Percentiles rank a stretch among this genome's conserved stretches.
Conservation (phyloP, 2,113 vertebrate species). For the Myotis lucifugus region DNA sequence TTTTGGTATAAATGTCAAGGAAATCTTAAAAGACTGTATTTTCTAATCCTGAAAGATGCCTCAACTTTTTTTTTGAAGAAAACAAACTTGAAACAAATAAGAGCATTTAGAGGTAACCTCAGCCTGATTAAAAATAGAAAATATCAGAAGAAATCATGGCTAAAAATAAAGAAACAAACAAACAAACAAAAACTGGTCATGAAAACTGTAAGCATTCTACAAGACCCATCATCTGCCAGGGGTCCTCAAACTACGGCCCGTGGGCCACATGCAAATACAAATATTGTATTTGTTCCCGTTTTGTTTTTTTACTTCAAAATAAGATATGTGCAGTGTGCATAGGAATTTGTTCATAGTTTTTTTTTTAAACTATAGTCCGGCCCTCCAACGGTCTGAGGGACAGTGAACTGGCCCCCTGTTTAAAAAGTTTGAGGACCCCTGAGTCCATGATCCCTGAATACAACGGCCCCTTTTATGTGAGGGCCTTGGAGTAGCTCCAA, state of each 20-base stretch:
- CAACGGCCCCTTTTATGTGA: conserved; percentile 53
- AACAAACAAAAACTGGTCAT: not conserved
- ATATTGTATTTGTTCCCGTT: too few relatives aligned
- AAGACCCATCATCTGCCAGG: not conserved
- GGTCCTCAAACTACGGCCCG: too few relatives aligned
- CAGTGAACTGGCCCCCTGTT: too few relatives aligned
- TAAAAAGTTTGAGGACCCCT: too few relatives aligned
- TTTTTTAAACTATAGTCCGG: too few relatives aligned
- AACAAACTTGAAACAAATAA: conserved; percentile 33
- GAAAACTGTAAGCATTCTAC: conserved; percentile 28
- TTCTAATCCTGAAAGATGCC: conserved; percentile 73
- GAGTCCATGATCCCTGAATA: not conserved
- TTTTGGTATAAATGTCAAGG: conserved; percentile 81
- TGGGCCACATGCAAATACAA: too few relatives aligned
- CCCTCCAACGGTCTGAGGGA: too few relatives aligned
- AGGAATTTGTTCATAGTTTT: too few relatives aligned
- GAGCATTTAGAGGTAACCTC: not conserved
- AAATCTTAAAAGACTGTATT: conserved; percentile 68
- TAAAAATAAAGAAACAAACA: not conserved
- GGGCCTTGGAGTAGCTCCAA: conserved; percentile 38
- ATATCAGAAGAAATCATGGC: conserved; percentile 28
- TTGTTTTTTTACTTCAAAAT: too few relatives aligned
- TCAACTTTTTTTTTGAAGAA: not conserved
- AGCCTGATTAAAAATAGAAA: conserved; percentile 55
- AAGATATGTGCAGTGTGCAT: too few relatives aligned